Percentiles rank a stretch among this genome's conserved stretches.
These are phyloP conservation scores for Lophotriccus pileatus DNA, from an alignment of 2,797 vertebrate species.

Conservation along the genomic window DNA sequence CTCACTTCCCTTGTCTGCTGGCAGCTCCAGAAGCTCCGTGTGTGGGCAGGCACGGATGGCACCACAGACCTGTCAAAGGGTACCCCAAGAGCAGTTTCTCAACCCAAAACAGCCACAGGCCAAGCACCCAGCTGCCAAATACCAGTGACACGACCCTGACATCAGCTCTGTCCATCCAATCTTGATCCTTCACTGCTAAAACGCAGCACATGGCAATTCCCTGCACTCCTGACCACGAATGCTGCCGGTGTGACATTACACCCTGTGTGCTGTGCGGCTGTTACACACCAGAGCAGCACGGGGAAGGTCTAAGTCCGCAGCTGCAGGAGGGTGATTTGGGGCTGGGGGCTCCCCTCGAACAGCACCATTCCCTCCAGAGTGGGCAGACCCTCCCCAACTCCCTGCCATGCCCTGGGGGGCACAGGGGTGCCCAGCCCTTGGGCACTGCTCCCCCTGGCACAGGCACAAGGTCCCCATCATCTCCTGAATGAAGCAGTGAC, in stretches of 20 bases:
- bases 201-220: fast-evolving
- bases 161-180: background rate
- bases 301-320: background rate
- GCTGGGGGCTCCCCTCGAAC: fast-evolving
- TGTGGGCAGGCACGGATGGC: fast-evolving
- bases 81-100: background rate
- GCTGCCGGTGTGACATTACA: fast-evolving
- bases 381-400: background rate
- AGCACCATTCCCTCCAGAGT: background rate
- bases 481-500: background rate
- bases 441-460: fast-evolving
- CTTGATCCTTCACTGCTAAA: fast-evolving
- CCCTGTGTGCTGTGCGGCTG: fast-evolving
- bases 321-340: background rate
- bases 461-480: fast-evolving
- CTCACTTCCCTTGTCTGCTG: background rate
- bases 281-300: background rate
- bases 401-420: fast-evolving
- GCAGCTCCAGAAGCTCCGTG: background rate
- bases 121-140: background rate
- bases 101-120: background rate
- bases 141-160: background rate
- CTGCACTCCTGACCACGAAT: fast-evolving
- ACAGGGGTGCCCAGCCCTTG: background rate
- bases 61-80: background rate